Conservation (phyloP, 2,888 invertebrate genomes). For the Polyploca ridens region DNA sequence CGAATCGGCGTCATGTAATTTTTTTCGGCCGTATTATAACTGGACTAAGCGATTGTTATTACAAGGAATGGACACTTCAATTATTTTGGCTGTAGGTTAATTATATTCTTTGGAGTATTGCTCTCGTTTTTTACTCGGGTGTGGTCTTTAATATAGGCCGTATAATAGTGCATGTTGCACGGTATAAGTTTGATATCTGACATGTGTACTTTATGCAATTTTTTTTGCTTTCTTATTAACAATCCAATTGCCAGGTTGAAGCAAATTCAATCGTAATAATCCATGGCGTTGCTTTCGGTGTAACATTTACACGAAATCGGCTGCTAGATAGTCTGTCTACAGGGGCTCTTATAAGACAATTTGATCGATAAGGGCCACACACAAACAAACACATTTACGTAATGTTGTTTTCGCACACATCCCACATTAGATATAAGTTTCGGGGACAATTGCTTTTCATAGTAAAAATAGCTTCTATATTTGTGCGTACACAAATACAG, state of each 20-base stretch:
- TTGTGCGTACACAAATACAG: not conserved
- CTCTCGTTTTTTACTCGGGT: slow-evolving; percentile 39
- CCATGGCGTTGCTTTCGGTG: too few relatives aligned
- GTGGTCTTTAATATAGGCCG: slow-evolving; percentile 30
- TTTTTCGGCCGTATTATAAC: slow-evolving; percentile 65
- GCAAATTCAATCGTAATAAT: too few relatives aligned
- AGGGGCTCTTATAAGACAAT: not conserved
- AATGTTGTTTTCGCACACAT: slow-evolving; percentile 7
- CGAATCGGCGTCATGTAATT: slow-evolving; percentile 61
- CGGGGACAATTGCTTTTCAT: not conserved
- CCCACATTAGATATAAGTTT: not conserved
- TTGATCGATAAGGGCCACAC: not conserved
- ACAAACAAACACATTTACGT: slow-evolving; percentile 13
- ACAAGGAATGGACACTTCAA: slow-evolving; percentile 58
- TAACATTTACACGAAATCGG: too few relatives aligned
- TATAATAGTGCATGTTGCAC: not conserved
- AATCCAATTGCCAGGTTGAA: not conserved
- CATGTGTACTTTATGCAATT: not conserved
- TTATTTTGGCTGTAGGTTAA: slow-evolving; percentile 61
- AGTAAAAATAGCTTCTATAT: not conserved
- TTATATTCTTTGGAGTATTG: slow-evolving; percentile 50
- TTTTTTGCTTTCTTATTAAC: not conserved
- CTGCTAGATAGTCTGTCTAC: too few relatives aligned
- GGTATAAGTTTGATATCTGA: not conserved
- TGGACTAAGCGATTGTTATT: slow-evolving; percentile 62